Percentiles rank a stretch among this genome's conserved stretches.
These are phyloP conservation scores for Pipa parva DNA, from an alignment of 2,113 vertebrate genomes.

Conservation along the genomic window DNA sequence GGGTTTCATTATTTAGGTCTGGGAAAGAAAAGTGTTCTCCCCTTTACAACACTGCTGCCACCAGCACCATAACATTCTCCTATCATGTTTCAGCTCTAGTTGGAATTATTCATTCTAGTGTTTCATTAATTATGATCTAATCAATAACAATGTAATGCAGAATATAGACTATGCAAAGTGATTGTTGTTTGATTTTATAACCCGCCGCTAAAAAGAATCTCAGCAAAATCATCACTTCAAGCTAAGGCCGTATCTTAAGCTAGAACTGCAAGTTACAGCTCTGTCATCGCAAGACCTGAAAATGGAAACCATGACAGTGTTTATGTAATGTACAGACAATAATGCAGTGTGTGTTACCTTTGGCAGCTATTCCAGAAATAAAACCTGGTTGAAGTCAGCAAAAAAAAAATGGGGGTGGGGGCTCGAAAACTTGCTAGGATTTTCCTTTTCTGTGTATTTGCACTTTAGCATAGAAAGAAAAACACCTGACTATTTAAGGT, in stretches of 20 bases:
- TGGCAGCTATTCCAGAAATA: slow-evolving; percentile 41
- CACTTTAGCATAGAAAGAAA: slow-evolving; percentile 44
- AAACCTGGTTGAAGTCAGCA: slow-evolving; percentile 4
- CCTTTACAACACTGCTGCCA: too few relatives aligned
- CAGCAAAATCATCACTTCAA: slow-evolving; percentile 37
- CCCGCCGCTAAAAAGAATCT: slow-evolving; percentile 34
- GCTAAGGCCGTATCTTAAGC: slow-evolving; percentile 28
- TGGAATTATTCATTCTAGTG: too few relatives aligned
- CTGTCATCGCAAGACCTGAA: slow-evolving; percentile 33
- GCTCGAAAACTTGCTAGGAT: slow-evolving; percentile 44
- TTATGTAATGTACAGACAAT: slow-evolving; percentile 49
- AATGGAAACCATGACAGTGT: slow-evolving; percentile 44
- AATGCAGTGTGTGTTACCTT: slow-evolving; percentile 47
- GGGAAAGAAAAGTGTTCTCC: too few relatives aligned
- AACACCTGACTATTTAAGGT: slow-evolving; percentile 38
- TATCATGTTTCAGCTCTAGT: too few relatives aligned
- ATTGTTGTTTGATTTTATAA: slow-evolving; percentile 47
- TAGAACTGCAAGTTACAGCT: slow-evolving; percentile 27
- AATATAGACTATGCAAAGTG: neutral
- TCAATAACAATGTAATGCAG: neutral
- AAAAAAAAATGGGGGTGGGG: too few relatives aligned
- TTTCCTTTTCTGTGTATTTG: slow-evolving; percentile 32
- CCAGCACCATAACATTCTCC: too few relatives aligned
- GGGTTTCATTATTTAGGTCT: too few relatives aligned
- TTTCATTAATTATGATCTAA: neutral